Percentiles rank a stretch among this genome's conserved stretches.
Evolutionary conservation across 2,113 vertebrate species (phyloP).

Genomic region (Furnarius figulus): DNA sequence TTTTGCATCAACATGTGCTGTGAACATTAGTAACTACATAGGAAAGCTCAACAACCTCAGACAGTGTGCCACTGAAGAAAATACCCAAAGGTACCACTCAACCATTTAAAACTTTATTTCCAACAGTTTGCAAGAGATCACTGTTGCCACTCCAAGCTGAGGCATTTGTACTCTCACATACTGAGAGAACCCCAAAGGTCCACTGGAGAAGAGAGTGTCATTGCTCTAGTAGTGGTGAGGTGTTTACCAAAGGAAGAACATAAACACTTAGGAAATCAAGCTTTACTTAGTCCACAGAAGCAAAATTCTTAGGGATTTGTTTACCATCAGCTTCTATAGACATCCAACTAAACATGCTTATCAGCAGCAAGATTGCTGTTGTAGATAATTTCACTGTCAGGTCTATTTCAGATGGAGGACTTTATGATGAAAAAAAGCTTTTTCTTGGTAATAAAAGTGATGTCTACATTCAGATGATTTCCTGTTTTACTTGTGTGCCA

Average conservation of each 20-base stretch:
- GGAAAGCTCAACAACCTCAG: background rate
- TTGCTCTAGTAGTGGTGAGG: background rate
- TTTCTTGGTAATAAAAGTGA: background rate
- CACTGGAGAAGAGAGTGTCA: rapidly evolving
- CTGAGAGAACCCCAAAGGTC: background rate
- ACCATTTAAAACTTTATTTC: background rate
- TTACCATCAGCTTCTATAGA: background rate
- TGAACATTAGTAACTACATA: background rate
- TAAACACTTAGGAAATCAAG: background rate
- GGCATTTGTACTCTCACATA: background rate
- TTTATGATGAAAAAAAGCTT: background rate
- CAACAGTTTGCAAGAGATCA: background rate
- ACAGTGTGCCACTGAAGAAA: background rate
- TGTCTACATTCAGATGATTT: background rate
- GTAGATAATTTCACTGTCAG: background rate
- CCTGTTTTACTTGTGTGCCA: background rate
- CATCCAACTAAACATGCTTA: background rate
- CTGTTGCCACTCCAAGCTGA: background rate
- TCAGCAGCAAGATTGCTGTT: background rate
- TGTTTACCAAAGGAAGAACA: background rate
- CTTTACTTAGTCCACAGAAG: background rate
- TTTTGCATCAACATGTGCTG: background rate
- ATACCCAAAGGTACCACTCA: background rate
- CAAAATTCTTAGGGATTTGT: background rate
- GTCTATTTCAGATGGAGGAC: background rate